These are phyloP conservation scores for Oedothorax gibbosus DNA, from an alignment of 1,140 invertebrate genomes.

Conservation along the genomic window DNA sequence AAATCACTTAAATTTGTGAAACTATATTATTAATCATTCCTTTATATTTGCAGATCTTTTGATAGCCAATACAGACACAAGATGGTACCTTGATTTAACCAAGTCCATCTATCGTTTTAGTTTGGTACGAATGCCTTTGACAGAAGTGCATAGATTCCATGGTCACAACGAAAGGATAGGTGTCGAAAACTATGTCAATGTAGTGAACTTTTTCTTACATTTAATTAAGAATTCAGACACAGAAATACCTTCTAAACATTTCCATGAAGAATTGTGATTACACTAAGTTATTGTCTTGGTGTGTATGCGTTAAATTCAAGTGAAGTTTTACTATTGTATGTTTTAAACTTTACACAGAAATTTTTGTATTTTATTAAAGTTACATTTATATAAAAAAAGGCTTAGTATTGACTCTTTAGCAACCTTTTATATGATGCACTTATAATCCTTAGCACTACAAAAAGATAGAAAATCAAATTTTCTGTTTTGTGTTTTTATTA, in stretches of 20 bases:
- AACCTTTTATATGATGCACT: no score
- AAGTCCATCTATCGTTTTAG: conserved; percentile 72
- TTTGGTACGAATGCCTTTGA: conserved; percentile 69
- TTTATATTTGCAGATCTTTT: conserved; percentile 68
- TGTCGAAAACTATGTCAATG: conserved; percentile 70
- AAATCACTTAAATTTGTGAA: no score
- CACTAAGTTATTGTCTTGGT: background rate
- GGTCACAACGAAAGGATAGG: conserved; percentile 73
- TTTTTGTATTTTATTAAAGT: background rate
- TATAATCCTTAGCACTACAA: no score
- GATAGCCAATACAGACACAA: conserved; percentile 74
- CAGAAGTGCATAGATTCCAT: conserved; percentile 70
- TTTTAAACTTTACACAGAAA: background rate
- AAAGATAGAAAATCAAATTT: no score
- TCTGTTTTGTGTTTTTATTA: no score
- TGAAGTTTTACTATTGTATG: background rate
- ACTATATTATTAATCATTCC: background rate
- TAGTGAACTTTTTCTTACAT: conserved; percentile 73
- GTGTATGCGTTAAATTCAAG: background rate
- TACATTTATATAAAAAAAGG: background rate
- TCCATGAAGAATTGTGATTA: conserved; percentile 57
- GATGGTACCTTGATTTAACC: conserved; percentile 71
- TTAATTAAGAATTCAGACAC: conserved; percentile 72
- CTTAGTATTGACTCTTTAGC: background rate
- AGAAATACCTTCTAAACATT: conserved; percentile 23